Evolutionary conservation across 1,140 invertebrate species (phyloP).

Genomic region (Cyrtorhinus lividipennis): DNA sequence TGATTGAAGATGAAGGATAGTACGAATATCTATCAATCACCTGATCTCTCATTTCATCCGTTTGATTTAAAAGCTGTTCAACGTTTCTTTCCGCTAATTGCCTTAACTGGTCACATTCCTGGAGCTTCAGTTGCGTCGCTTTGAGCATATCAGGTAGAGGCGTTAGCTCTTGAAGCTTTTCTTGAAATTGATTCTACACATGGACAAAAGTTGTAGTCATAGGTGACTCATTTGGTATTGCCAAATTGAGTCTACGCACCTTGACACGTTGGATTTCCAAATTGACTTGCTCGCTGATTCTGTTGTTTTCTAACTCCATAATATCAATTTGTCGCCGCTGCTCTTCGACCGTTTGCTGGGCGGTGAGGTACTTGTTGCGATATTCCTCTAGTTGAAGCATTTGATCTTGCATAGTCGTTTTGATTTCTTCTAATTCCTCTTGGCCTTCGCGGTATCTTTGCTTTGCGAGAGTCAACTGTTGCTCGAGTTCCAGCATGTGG

Average conservation of each 20-base stretch:
- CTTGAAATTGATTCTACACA: conserved; percentile 42
- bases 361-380: conserved; percentile 52
- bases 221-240: conserved; percentile 13
- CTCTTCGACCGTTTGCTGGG: conserved; percentile 58
- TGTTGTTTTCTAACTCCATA: conserved; percentile 56
- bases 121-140: conserved; percentile 51
- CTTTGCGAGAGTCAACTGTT: conserved; percentile 41
- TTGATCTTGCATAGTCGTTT: conserved; percentile 50
- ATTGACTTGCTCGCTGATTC: conserved; percentile 59
- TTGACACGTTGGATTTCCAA: conserved; percentile 57
- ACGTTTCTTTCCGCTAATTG: conserved; percentile 43
- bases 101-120: conserved; percentile 50
- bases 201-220: no score
- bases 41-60: conserved; percentile 27
- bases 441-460: conserved; percentile 46
- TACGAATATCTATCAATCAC: no score
- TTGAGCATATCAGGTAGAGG: conserved; percentile 57
- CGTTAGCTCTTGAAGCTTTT: conserved; percentile 53
- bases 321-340: conserved; percentile 52
- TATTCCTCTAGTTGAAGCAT: conserved; percentile 55
- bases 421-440: conserved; percentile 50
- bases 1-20: no score
- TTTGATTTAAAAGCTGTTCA: conserved; percentile 41
- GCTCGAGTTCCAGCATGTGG: conserved; percentile 45
- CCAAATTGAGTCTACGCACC: conserved; percentile 37